These are phyloP conservation scores for Bagarius yarrelli DNA, from an alignment of 2,113 vertebrate genomes.

Conservation along the genomic window DNA sequence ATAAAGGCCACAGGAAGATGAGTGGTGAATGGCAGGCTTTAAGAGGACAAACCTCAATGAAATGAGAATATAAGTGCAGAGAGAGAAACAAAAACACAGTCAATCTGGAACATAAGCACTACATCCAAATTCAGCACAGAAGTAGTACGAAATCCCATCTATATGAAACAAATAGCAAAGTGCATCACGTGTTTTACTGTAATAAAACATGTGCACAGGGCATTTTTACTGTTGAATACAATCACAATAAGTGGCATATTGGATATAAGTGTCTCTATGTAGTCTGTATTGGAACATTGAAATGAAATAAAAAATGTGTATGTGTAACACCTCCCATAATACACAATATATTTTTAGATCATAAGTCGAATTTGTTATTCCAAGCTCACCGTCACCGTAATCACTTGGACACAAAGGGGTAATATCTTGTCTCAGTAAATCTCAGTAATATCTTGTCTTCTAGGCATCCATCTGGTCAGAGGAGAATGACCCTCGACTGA, in stretches of 20 bases:
- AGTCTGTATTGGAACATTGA: not conserved
- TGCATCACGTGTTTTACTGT: not conserved
- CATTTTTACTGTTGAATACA: not conserved
- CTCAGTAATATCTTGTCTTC: no score
- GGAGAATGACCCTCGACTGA: no score
- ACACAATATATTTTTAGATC: no score
- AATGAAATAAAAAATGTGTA: not conserved
- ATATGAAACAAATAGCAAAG: conserved; percentile 18
- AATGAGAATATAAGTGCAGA: not conserved
- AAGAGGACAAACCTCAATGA: conserved; percentile 3
- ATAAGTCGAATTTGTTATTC: no score
- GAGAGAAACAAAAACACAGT: not conserved
- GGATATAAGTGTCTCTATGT: not conserved
- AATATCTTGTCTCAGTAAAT: no score
- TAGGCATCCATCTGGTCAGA: no score
- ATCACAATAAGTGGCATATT: not conserved
- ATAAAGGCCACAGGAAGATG: conserved; percentile 31
- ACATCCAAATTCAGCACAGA: conserved; percentile 14
- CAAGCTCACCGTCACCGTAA: no score
- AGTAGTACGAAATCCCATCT: not conserved
- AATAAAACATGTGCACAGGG: conserved; percentile 17
- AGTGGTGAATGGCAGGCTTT: conserved; percentile 16
- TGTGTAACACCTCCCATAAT: no score
- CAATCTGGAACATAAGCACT: not conserved
- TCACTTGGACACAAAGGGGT: no score